A percentile compares a stretch with the other conserved stretches of the same genome.
These are phyloP conservation scores for Petrolisthes manimaculis DNA, from an alignment of 2,888 invertebrate species.

Conservation along the genomic window DNA sequence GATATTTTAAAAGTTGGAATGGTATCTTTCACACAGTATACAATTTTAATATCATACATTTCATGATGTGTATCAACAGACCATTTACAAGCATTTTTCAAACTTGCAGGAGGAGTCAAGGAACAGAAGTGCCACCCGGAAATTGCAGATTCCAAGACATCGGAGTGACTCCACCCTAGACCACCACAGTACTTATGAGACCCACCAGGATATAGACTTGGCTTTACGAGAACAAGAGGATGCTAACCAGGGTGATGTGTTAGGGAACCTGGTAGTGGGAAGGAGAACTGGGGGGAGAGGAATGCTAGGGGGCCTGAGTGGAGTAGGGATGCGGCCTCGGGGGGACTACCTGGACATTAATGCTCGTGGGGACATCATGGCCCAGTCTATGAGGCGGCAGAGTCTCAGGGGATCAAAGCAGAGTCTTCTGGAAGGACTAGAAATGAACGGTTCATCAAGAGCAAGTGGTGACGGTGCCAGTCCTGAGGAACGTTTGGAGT, in stretches of 20 bases:
- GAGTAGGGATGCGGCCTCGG: constrained; percentile 25
- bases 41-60: too few relatives aligned
- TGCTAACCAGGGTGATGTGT: constrained; percentile 10
- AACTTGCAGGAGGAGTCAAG: constrained; percentile 40
- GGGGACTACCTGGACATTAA: constrained; percentile 39
- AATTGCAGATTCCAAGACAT: constrained; percentile 34
- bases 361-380: constrained; percentile 61
- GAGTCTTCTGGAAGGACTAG: constrained; percentile 41
- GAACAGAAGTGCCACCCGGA: constrained; percentile 43
- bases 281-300: not conserved
- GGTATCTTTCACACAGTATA: too few relatives aligned
- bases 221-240: constrained; percentile 7
- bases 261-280: constrained; percentile 9
- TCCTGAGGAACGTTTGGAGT: constrained; percentile 44
- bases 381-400: constrained; percentile 62
- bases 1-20: too few relatives aligned
- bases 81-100: too few relatives aligned
- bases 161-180: constrained; percentile 44
- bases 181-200: constrained; percentile 11
- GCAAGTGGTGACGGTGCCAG: constrained; percentile 20
- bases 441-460: constrained; percentile 33
- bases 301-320: constrained; percentile 13
- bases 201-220: not conserved
- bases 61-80: too few relatives aligned
- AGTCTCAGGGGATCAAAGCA: constrained; percentile 53